Base-by-base conservation (phyloP, 2,888 invertebrate species). In the Alcis repandata region DNA sequence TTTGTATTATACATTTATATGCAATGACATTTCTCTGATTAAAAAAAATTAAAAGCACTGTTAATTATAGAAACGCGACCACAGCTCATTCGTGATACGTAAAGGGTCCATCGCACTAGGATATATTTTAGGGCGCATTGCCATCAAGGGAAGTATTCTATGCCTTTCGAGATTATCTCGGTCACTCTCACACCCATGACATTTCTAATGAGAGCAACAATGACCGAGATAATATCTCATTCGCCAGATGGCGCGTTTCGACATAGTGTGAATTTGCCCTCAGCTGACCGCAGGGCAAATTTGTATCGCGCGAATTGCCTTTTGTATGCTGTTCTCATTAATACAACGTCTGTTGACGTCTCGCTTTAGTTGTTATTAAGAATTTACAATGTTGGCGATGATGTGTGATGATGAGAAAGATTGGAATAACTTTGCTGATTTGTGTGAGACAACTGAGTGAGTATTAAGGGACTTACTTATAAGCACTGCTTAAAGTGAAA, bases 31-130 rank as follows among this genome's bases (percentile, higher is more conserved):
- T n/a, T n/a, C n/a, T n/a, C n/a, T n/a, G n/a, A n/a, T n/a, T n/a
- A n/a, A n/a, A n/a, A n/a, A n/a, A n/a, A n/a, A n/a, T 70, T 70
- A 69, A 65, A 68, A 70, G 68, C 69, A 56, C 67, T 70, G 66
- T 72, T 74, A 72, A 74, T 74, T 72, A 72, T 70, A 68, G 45
- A 72, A 70, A 72, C 69, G 59, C 57, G 65, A 68, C 69, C 68
- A 56, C 62, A 68, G 59, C 36, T 53, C 61, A 22, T 48, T 63
- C 65, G 41, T 51, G 19, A 17, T 51, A 56, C 54, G 54, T 59
- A 36, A 22, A 13, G 46, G 22, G 11, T 22, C 13, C 13, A 22
- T 2, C 20, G 22, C 46, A 46, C 9, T 46, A 22, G n/a, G 46
- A 46, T 17, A 7, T 8, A 17, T 17, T 17, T 41, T 17, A 17